Conservation (phyloP, 2,797 vertebrate species). For the Adrianichthys oophorus region DNA sequence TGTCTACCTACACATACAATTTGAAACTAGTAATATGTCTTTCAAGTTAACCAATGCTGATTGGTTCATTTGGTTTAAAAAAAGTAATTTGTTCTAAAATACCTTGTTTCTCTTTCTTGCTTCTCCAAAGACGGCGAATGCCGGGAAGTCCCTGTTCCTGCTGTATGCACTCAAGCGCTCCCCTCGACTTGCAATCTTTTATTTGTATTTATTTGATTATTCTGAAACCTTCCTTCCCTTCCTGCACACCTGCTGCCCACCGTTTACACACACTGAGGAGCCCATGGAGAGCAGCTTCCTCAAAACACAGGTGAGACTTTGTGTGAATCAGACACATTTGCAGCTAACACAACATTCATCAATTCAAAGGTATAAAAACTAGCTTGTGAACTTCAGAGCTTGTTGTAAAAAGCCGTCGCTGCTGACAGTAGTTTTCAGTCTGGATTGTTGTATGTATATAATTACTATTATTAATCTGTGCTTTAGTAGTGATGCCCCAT, state of each 20-base stretch:
- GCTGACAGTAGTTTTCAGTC: not conserved
- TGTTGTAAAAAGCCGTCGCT: too few relatives aligned
- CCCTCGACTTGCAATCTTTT: slow-evolving; percentile 76
- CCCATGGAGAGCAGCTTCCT: slow-evolving; percentile 50
- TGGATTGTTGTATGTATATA: not conserved
- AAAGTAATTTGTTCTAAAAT: too few relatives aligned
- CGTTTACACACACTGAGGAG: slow-evolving; percentile 32
- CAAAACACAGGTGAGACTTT: slow-evolving; percentile 53
- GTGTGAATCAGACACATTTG: not conserved
- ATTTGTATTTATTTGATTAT: slow-evolving; percentile 85
- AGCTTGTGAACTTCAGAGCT: too few relatives aligned
- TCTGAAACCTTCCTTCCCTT: slow-evolving; percentile 91
- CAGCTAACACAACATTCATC: not conserved
- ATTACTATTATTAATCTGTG: not conserved
- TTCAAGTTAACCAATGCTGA: too few relatives aligned
- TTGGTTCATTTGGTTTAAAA: too few relatives aligned
- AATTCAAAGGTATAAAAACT: not conserved
- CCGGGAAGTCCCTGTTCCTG: slow-evolving; percentile 90
- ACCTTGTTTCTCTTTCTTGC: slow-evolving; percentile 9
- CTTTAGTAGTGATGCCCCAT: not conserved
- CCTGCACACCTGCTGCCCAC: slow-evolving; percentile 90
- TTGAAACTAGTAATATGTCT: too few relatives aligned
- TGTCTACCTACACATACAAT: too few relatives aligned
- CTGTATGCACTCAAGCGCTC: slow-evolving; percentile 91
- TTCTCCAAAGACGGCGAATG: slow-evolving; percentile 85